Evolutionary conservation across 2,888 invertebrate species (phyloP).

Genomic region (Eupithecia centaureata): DNA sequence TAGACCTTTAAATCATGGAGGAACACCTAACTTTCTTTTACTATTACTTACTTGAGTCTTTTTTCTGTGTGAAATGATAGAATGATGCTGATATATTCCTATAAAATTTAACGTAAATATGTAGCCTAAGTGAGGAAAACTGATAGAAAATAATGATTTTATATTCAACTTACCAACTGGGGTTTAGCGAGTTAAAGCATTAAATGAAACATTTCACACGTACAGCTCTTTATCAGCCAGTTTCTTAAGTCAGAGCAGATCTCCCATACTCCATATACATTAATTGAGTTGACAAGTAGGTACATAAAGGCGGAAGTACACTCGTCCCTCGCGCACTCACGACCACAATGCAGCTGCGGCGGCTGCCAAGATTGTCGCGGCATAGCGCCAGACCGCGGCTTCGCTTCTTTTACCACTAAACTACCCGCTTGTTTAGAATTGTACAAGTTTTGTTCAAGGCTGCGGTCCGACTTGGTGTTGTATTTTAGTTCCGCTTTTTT

Average conservation of each 20-base stretch:
- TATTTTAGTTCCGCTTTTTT: not conserved
- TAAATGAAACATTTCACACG: no score
- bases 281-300: not conserved
- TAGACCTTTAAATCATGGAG: not conserved
- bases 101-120: no score
- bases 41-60: not conserved
- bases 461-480: not conserved
- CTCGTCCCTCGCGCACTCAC: not conserved
- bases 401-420: not conserved
- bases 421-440: not conserved
- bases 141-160: no score
- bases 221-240: not conserved
- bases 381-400: not conserved
- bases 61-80: not conserved
- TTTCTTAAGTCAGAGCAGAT: not conserved
- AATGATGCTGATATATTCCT: no score
- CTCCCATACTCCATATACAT: not conserved
- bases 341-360: not conserved
- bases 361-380: constrained; percentile 5
- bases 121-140: no score
- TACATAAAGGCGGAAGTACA: not conserved
- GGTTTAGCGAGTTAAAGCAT: not conserved
- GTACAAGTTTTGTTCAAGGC: not conserved
- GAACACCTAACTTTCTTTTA: not conserved
- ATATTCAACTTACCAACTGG: not conserved